These are phyloP conservation scores for Lepidurus packardi DNA, from an alignment of 1,140 invertebrate genomes.

Conservation along the genomic window DNA sequence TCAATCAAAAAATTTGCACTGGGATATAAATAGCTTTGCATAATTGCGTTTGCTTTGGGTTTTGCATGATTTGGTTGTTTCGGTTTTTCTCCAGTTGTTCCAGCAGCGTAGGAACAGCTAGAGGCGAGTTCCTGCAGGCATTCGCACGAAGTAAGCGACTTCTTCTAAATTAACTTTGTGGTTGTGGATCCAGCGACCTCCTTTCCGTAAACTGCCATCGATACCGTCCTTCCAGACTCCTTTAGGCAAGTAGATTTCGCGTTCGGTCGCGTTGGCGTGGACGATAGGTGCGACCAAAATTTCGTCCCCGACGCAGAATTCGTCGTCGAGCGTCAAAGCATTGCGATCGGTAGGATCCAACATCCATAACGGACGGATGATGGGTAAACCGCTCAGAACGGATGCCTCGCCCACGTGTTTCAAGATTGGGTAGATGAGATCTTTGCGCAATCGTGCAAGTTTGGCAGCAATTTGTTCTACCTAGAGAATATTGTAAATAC, in stretches of 20 bases:
- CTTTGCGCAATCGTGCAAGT: slow-evolving; percentile 64
- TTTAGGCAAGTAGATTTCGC: slow-evolving; percentile 75
- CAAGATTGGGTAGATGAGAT: slow-evolving; percentile 40
- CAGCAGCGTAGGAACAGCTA: not conserved
- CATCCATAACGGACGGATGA: slow-evolving; percentile 89
- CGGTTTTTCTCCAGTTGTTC: not conserved
- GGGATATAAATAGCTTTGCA: not conserved
- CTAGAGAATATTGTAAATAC: not conserved
- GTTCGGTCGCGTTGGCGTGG: slow-evolving; percentile 55
- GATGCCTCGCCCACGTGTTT: slow-evolving; percentile 54
- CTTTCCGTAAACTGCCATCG: slow-evolving; percentile 72
- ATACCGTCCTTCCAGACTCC: slow-evolving; percentile 87
- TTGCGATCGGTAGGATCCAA: slow-evolving; percentile 71
- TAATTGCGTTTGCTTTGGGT: not conserved
- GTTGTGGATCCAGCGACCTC: slow-evolving; percentile 81
- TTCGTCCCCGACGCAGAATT: slow-evolving; percentile 86
- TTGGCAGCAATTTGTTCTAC: slow-evolving; percentile 69
- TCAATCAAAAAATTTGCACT: slow-evolving; percentile 5
- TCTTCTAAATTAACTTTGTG: slow-evolving; percentile 71
- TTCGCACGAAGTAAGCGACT: slow-evolving; percentile 76
- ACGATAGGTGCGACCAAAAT: slow-evolving; percentile 86
- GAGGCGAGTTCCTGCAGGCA: slow-evolving; percentile 75
- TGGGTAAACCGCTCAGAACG: slow-evolving; percentile 68
- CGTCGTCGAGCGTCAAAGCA: slow-evolving; percentile 70
- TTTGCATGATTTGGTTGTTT: not conserved